Evolutionary conservation across 2,113 vertebrate species (phyloP).

Genomic region (Hoplias malabaricus): DNA sequence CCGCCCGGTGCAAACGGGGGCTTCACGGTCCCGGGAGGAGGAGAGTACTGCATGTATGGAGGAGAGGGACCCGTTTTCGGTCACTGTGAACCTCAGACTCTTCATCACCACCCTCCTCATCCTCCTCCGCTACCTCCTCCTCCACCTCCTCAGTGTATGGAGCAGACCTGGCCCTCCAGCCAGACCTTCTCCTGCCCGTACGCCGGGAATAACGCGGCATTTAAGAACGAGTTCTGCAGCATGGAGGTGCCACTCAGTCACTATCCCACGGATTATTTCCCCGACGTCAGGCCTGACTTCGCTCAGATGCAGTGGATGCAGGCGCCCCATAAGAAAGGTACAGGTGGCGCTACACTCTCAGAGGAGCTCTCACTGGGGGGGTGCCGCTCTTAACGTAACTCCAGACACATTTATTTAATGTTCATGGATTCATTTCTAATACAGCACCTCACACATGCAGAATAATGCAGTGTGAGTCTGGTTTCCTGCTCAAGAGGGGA

Average conservation of each 20-base stretch:
- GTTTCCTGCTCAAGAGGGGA: no score
- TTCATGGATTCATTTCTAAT: no score
- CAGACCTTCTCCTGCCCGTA: conserved; percentile 88
- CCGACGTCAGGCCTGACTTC: conserved; percentile 86
- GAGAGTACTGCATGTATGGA: conserved; percentile 85
- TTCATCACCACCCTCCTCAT: conserved; percentile 81
- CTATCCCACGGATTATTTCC: conserved; percentile 87
- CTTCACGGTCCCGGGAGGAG: conserved; percentile 77
- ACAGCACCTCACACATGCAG: no score
- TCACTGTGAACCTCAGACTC: conserved; percentile 81
- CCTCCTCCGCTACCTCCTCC: no score
- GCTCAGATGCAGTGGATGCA: conserved; percentile 88
- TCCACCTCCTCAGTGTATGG: no score
- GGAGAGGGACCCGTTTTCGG: conserved; percentile 82
- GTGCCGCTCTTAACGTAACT: no score
- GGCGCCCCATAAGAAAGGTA: conserved; percentile 91
- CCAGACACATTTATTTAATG: no score
- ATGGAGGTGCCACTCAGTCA: conserved; percentile 88
- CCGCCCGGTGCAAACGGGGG: conserved; percentile 76
- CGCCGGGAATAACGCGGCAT: conserved; percentile 74
- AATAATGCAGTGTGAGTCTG: no score
- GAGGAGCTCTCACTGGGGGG: not conserved
- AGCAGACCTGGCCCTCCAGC: conserved; percentile 87
- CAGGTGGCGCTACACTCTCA: conserved; percentile 33
- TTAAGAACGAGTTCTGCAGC: conserved; percentile 87